Evolutionary conservation across 1,140 invertebrate species (phyloP).

Genomic region (Pteromalus puparum): DNA sequence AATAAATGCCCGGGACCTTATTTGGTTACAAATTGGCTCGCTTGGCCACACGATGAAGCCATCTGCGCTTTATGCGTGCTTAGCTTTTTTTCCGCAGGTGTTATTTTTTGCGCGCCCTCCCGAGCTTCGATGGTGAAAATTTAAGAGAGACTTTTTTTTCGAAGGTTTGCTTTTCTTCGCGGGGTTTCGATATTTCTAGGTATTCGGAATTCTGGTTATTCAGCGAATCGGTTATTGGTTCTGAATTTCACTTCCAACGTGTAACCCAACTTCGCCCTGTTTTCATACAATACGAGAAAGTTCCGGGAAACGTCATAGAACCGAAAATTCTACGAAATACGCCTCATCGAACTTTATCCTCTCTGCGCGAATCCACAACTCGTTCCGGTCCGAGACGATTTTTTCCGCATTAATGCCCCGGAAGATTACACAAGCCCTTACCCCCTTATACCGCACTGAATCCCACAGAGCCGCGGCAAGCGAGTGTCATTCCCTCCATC

Average conservation of each 20-base stretch:
- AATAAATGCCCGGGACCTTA: slow-evolving; percentile 61
- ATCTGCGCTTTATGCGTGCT: not conserved
- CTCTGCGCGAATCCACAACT: not conserved
- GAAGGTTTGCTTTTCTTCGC: not conserved
- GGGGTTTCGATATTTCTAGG: no score
- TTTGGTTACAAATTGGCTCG: slow-evolving; percentile 65
- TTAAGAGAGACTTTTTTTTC: not conserved
- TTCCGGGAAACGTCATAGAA: no score
- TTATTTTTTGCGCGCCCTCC: not conserved
- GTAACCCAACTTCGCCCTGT: not conserved
- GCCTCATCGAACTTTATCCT: no score
- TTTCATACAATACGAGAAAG: no score
- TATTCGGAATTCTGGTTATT: no score
- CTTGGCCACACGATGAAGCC: slow-evolving; percentile 5
- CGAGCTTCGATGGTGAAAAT: not conserved
- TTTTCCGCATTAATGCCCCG: not conserved
- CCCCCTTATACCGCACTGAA: not conserved
- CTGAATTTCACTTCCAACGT: not conserved
- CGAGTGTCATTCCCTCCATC: not conserved
- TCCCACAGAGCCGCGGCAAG: not conserved
- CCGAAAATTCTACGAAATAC: no score
- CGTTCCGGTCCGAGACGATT: not conserved
- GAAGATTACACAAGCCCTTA: not conserved
- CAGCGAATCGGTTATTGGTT: not conserved
- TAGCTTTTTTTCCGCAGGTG: not conserved